Base-by-base conservation (phyloP, 2,888 invertebrate genomes). In the Nymphalis urticae region DNA sequence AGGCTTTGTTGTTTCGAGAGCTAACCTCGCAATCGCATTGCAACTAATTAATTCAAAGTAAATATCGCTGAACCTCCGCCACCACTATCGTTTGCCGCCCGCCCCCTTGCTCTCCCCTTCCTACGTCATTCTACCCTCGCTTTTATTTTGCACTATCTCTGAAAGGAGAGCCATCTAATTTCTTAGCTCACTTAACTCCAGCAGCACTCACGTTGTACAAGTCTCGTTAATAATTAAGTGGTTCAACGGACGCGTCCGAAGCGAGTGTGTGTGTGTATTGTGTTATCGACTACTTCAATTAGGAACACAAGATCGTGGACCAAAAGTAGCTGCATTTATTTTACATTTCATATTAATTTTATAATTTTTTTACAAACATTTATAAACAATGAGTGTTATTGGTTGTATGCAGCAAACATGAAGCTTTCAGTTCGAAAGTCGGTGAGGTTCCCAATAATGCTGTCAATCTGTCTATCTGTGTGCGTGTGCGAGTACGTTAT, bases 71-170 rank as follows among this genome's bases (percentile, higher is more conserved):
- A 1, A 24, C 53, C 53, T 13, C 53, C 24, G 53, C 24, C 16
- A 16, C 24, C 53, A 16, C 53, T 24, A 53, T 5, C 53, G 27
- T 16, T 9, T 21, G 51, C 21, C 19, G 0, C 24, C 53, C 27
- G 19, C 2, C n/a, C 13, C 7, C 6, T 16, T 16, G 1, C 53
- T 1, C 53, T 24, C 16, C 24, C 16, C 53, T 16, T 24, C 51
- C 21, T 53, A 0, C 53, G 19, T 19, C 53, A 21, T 13, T 24
- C 21, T 21, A 53, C 24, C 24, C 24, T 53, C 53, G 21, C 53
- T 53, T 53, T 53, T 53, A 53, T 53, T 53, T 53, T 51, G 51
- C 53, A 21, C 53, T 53, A 21, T 53, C 53, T 13, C 53, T 53
- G 53, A 21, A 24, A 53, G 53, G 16, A 21, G 21, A 21, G 53